phyloP scores from a whole-genome alignment of 2,888 invertebrate genomes.

The Hedychridium roseum region DNA sequence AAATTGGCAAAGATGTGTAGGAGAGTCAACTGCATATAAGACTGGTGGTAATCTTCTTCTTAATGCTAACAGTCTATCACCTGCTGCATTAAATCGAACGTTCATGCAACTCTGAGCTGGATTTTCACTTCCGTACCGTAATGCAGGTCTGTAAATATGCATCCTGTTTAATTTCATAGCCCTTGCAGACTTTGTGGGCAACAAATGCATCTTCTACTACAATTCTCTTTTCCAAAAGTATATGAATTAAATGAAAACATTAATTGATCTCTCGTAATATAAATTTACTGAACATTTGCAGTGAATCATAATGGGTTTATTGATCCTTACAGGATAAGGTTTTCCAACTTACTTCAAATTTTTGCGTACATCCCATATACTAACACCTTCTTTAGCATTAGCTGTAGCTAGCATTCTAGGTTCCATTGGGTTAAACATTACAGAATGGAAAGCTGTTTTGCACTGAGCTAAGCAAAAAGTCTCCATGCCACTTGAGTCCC shows the following conservation, averaged over 20 bases:
- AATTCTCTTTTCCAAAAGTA: too few species aligned
- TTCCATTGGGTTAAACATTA: slow-evolving; percentile 90
- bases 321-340: too few species aligned
- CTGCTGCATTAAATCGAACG: slow-evolving; percentile 85
- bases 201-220: too few species aligned
- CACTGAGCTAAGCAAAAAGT: slow-evolving; percentile 76
- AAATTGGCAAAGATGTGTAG: slow-evolving; percentile 83
- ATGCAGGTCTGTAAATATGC: slow-evolving; percentile 69
- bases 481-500: slow-evolving; percentile 67
- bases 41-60: slow-evolving; percentile 88
- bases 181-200: too few species aligned
- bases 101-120: slow-evolving; percentile 84
- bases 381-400: slow-evolving; percentile 88
- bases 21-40: slow-evolving; percentile 75
- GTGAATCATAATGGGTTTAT: too few species aligned
- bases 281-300: too few species aligned
- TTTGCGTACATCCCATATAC: slow-evolving; percentile 88
- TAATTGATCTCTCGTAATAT: too few species aligned
- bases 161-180: too few species aligned
- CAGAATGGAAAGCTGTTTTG: slow-evolving; percentile 89
- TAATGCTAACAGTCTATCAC: slow-evolving; percentile 81
- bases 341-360: slow-evolving; percentile 84
- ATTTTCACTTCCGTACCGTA: slow-evolving; percentile 73
- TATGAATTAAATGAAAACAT: too few species aligned
- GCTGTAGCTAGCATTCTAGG: slow-evolving; percentile 84